phyloP scores from a whole-genome alignment of 1,140 invertebrate species.

The Magallana angulata region DNA sequence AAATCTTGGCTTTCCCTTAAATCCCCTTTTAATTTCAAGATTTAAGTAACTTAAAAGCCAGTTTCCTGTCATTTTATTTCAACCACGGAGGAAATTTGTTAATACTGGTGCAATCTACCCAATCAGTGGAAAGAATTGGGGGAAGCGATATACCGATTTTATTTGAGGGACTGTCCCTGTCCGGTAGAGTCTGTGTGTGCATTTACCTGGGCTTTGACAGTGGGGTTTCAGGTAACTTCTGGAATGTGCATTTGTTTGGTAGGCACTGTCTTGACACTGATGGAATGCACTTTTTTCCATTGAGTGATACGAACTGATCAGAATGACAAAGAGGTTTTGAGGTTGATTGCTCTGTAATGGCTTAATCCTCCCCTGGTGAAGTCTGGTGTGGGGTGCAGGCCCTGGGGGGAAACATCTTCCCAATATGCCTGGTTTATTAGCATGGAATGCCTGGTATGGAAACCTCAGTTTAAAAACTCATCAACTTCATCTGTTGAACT shows the following conservation, averaged over 20 bases:
- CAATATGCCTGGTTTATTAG: slow-evolving; percentile 9
- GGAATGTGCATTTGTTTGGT: background rate
- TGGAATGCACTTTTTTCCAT: slow-evolving; percentile 22
- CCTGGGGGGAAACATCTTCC: background rate
- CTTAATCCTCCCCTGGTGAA: slow-evolving; percentile 21
- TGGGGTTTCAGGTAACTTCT: slow-evolving; percentile 2
- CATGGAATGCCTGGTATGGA: slow-evolving; percentile 12
- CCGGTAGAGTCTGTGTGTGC: background rate
- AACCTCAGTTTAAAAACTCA: slow-evolving; percentile 26
- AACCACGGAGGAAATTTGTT: background rate
- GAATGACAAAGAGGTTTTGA: slow-evolving; percentile 18
- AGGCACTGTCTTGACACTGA: background rate
- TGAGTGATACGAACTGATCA: slow-evolving; percentile 31
- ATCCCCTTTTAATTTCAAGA: background rate
- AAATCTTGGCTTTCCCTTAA: background rate
- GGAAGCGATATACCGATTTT: background rate
- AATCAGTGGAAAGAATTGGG: slow-evolving; percentile 8
- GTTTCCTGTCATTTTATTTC: slow-evolving; percentile 9
- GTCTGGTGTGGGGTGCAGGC: background rate
- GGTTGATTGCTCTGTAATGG: slow-evolving; percentile 30
- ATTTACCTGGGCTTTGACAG: slow-evolving; percentile 8
- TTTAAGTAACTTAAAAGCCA: slow-evolving; percentile 3
- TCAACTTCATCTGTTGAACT: slow-evolving; percentile 13
- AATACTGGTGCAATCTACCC: background rate
- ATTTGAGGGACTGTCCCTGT: slow-evolving; percentile 21